Evolutionary conservation across 2,797 vertebrate genomes (phyloP).

Genomic region (Petrocephalus schoutedeni): DNA sequence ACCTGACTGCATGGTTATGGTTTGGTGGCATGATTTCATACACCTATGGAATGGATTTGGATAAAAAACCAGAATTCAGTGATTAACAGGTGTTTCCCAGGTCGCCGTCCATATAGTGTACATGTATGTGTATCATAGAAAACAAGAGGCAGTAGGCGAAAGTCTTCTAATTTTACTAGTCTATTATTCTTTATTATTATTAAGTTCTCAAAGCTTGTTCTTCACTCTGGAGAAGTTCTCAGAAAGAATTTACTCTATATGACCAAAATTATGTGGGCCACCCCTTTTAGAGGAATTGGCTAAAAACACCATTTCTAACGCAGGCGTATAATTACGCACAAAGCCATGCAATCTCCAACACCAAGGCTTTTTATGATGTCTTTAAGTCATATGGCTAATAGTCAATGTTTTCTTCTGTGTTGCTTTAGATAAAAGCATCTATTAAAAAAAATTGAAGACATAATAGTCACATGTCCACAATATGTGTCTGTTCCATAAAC

Average conservation of each 20-base stretch:
- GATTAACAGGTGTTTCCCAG: background rate
- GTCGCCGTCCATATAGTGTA: background rate
- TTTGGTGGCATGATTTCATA: background rate
- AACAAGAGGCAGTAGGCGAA: background rate
- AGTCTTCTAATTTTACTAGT: background rate
- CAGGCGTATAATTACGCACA: background rate
- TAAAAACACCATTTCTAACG: background rate
- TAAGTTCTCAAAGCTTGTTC: background rate
- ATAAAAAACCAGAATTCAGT: background rate
- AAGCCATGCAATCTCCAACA: background rate
- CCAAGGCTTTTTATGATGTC: background rate
- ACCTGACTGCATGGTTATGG: background rate
- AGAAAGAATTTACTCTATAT: background rate
- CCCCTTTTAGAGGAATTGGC: too few species aligned
- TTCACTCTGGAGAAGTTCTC: background rate
- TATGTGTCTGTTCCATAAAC: background rate
- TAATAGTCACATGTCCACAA: background rate
- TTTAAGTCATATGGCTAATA: background rate
- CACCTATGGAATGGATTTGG: background rate
- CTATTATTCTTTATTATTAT: background rate
- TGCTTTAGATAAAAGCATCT: background rate
- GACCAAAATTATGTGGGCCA: too few species aligned
- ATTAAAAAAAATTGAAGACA: background rate
- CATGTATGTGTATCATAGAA: background rate
- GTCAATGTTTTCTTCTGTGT: background rate